Conservation (phyloP, 2,888 invertebrate species). For the Xylophagus ater region DNA sequence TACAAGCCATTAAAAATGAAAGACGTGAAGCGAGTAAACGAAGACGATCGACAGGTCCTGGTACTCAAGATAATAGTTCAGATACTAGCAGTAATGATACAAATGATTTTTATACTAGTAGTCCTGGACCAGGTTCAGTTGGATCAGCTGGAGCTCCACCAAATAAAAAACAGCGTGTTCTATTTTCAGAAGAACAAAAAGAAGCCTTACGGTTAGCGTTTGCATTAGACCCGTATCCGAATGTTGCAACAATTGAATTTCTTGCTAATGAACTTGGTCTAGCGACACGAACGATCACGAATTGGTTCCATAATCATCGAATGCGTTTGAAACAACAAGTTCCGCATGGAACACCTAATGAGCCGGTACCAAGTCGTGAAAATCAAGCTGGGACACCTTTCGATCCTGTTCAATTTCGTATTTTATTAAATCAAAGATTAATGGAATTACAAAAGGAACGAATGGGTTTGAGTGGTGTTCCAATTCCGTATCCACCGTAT, state of each 20-base stretch:
- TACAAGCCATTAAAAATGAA: slow-evolving; percentile 85
- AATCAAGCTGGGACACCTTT: slow-evolving; percentile 62
- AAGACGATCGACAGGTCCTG: slow-evolving; percentile 69
- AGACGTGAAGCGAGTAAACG: slow-evolving; percentile 84
- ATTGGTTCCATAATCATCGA: slow-evolving; percentile 99
- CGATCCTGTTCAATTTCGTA: slow-evolving; percentile 84
- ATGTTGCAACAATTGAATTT: slow-evolving; percentile 91
- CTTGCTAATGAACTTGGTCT: slow-evolving; percentile 83
- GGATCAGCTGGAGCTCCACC: slow-evolving; percentile 57
- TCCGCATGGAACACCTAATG: slow-evolving; percentile 61
- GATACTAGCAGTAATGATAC: slow-evolving; percentile 83
- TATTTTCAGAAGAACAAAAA: slow-evolving; percentile 97
- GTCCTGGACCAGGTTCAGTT: slow-evolving; percentile 56
- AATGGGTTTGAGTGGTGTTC: slow-evolving; percentile 64
- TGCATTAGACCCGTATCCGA: slow-evolving; percentile 93
- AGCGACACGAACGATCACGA: slow-evolving; percentile 92
- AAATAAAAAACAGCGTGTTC: slow-evolving; percentile 88
- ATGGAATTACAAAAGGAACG: slow-evolving; percentile 79
- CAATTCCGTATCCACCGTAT: slow-evolving; percentile 65
- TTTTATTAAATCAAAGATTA: slow-evolving; percentile 78
- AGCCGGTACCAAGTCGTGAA: slow-evolving; percentile 63
- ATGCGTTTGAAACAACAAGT: slow-evolving; percentile 93
- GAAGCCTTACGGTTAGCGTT: slow-evolving; percentile 91
- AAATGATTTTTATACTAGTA: slow-evolving; percentile 77
- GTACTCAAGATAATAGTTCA: slow-evolving; percentile 73